Conservation (phyloP, 1,140 invertebrate genomes). For the Tyrophagus putrescentiae region DNA sequence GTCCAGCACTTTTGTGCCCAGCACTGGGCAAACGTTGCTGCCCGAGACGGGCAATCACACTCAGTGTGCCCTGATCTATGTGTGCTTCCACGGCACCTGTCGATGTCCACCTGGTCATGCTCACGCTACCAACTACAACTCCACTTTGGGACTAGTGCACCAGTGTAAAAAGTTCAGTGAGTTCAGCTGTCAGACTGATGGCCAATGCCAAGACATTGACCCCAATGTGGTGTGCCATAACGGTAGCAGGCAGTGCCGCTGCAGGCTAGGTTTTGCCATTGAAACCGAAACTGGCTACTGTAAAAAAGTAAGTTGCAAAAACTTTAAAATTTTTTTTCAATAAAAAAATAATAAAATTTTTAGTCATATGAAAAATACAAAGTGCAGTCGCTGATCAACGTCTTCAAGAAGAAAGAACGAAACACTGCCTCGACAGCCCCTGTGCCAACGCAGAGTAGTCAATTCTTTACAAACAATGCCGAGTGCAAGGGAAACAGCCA, state of each 20-base stretch:
- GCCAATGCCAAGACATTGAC: slow-evolving; percentile 15
- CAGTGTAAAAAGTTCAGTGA: slow-evolving; percentile 5
- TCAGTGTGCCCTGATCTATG: neutral
- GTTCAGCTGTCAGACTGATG: neutral
- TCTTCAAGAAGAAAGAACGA: neutral
- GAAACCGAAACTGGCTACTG: neutral
- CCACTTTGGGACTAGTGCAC: neutral
- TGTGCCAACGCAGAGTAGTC: neutral
- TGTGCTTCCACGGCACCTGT: neutral
- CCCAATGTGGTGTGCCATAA: neutral
- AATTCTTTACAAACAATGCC: neutral
- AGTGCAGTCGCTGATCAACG: neutral
- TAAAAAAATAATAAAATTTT: neutral
- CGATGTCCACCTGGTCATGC: neutral
- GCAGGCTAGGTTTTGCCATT: neutral
- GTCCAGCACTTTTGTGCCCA: no score
- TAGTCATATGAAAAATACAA: slow-evolving; percentile 6
- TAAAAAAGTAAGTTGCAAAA: neutral
- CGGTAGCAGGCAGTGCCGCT: neutral
- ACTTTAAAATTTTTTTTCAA: neutral
- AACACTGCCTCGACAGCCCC: neutral
- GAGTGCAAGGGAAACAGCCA: neutral
- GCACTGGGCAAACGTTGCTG: no score
- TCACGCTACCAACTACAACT: neutral
- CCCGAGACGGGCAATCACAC: no score